Evolutionary conservation across 2,888 invertebrate genomes (phyloP), one percentile per base, ranked within the genome.

Genomic region (Pristionchus mayeri): DNA sequence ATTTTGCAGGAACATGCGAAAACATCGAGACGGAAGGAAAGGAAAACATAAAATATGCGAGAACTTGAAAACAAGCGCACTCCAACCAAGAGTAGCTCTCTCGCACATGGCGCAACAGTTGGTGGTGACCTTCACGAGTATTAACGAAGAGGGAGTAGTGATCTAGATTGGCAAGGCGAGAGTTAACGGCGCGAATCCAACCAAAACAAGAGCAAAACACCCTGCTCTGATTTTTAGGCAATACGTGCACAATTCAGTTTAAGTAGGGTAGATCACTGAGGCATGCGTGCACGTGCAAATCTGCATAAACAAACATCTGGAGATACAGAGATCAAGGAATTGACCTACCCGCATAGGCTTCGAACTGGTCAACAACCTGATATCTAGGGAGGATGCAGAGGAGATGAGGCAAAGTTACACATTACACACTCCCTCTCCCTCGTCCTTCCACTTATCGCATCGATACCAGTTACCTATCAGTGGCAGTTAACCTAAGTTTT

Each of bases 401-500:
- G 40, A 37, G 40, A 44, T 40, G 11, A 71, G 71, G 71, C 40
- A 24, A 30, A 71, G 71, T 40, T 44, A 71, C 71, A 71, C 71
- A 71, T 71, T 71, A 71, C 71, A 71, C 67, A 34, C 71, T 44
- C 71, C 37, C 37, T 21, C 6, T 7, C 60, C 16, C 57, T 52
- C 52, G 24, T n/a, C 54, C 54, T 18, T 63, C 18, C 34, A 63
- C 63, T 63, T 63, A 24, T 71, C 71, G 7, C 71, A 71, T 71
- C 71, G 24, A 71, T 71, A 71, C 71, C 71, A 71, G 71, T 71
- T 71, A 37, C 24, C 71, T 44, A 44, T 71, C 71, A 37, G 30
- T 71, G n/a, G 37, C 24, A 44, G 21, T 67, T 67, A 18, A 34
- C 67, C 3, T 71, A 3, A 71, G 71, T 71, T 44, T 37, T 63